phyloP scores from a whole-genome alignment of 2,888 invertebrate genomes.

The Idaea straminata region DNA sequence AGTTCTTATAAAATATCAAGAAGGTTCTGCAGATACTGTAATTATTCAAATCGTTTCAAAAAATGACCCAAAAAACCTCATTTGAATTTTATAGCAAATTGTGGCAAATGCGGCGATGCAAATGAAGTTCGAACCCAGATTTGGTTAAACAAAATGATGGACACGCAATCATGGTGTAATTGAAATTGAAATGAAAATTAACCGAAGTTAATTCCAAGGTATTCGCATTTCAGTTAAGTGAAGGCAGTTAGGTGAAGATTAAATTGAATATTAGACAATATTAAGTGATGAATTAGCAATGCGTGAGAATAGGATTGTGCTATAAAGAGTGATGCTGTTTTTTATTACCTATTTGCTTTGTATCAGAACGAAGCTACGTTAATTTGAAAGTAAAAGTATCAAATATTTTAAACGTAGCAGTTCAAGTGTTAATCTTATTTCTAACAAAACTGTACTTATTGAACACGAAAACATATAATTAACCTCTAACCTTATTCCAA shows the following conservation, averaged over 20 bases:
- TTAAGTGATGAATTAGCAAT: not conserved
- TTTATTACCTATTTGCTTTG: not conserved
- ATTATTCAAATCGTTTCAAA: not conserved
- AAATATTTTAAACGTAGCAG: not conserved
- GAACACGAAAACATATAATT: not conserved
- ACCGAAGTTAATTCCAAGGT: slow-evolving; percentile 22
- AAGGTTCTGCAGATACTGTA: not conserved
- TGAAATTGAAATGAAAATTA: slow-evolving; percentile 26
- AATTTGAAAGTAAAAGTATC: not conserved
- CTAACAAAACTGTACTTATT: not conserved
- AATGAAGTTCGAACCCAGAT: slow-evolving; percentile 1
- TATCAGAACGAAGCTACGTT: not conserved
- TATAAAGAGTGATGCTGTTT: not conserved
- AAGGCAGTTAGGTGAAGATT: slow-evolving; percentile 14
- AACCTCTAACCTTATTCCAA: not conserved
- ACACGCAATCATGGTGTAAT: slow-evolving; percentile 20
- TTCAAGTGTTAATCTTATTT: not conserved
- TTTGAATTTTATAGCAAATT: not conserved
- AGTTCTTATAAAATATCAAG: not conserved
- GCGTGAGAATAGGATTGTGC: slow-evolving; percentile 13
- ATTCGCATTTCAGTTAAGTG: slow-evolving; percentile 17
- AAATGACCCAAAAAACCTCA: not conserved
- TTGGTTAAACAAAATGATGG: slow-evolving; percentile 18
- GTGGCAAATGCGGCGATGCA: not conserved
- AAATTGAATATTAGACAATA: not conserved